phyloP scores from a whole-genome alignment of 2,888 invertebrate species.

The Eudasyphora cyanicolor region DNA sequence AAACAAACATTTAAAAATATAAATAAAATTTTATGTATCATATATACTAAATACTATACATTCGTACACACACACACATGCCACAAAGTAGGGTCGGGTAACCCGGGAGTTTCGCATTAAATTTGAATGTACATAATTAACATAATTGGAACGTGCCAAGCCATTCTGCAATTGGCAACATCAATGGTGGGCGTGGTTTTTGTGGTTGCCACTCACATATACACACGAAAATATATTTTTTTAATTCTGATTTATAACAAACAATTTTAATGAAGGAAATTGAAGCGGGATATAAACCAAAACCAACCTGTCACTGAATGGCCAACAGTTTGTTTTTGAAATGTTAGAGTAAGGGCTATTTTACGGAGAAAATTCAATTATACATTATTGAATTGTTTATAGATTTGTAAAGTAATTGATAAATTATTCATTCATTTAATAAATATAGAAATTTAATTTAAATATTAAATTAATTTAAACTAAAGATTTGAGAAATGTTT shows the following conservation, averaged over 20 bases:
- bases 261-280: not conserved
- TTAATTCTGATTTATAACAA: not conserved
- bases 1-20: not conserved
- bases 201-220: conserved; percentile 32
- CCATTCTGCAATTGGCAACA: not conserved
- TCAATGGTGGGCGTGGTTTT: conserved; percentile 58
- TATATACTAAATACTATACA: not conserved
- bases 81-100: not conserved
- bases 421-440: no score
- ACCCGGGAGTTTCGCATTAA: conserved; percentile 21
- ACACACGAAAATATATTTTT: not conserved
- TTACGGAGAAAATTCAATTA: no score
- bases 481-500: no score
- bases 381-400: not conserved
- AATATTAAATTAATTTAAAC: not conserved
- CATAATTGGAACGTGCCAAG: conserved; percentile 58
- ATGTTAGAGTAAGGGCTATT: not conserved
- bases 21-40: not conserved
- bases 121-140: conserved; percentile 51
- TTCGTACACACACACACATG: not conserved
- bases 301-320: not conserved
- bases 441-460: not conserved
- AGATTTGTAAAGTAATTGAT: not conserved
- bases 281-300: no score
- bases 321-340: not conserved